These are phyloP conservation scores for Felis catus DNA, from an alignment of 2,113 vertebrate species.

Conservation along the genomic window F.catus_Fca126_mat1.0 CM031419.1:107307501-107308000, in stretches of 20 bases:
- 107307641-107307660: not conserved
- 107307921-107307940: not conserved
- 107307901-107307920: not conserved
- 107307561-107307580: not conserved
- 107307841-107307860: not conserved
- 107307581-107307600: not conserved
- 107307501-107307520: accelerated
- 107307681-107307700: accelerated
- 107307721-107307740: not conserved
- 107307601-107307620: not conserved
- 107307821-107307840: not conserved
- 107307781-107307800: not conserved
- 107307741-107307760: too few relatives aligned
- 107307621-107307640: not conserved
- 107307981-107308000: accelerated
- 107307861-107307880: not conserved
- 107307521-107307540: accelerated
- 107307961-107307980: accelerated
- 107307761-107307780: not conserved
- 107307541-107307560: not conserved
- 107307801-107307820: not conserved
- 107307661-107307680: not conserved
- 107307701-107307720: accelerated
- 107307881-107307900: not conserved
- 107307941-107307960: not conserved